Conservation (phyloP, 1,140 invertebrate genomes). For the Drosophila tani region DNA sequence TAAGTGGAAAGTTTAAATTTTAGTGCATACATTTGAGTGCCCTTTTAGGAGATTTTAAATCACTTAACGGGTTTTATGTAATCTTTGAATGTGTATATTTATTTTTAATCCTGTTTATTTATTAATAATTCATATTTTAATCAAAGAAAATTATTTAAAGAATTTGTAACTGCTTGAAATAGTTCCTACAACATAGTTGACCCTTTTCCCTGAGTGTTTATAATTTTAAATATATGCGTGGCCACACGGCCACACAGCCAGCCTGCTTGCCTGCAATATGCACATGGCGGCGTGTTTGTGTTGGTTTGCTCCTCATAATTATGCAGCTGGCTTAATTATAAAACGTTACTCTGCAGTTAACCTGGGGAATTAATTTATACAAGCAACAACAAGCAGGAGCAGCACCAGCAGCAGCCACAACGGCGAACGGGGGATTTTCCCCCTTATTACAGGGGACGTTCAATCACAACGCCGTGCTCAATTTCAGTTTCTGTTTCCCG, state of each 20-base stretch:
- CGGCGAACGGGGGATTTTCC: slow-evolving; percentile 1
- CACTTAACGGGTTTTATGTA: too few relatives aligned
- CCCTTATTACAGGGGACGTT: slow-evolving; percentile 31
- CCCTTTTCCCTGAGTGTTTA: slow-evolving; percentile 18
- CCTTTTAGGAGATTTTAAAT: background rate
- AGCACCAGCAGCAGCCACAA: background rate
- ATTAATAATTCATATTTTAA: background rate
- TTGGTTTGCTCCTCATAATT: slow-evolving; percentile 67
- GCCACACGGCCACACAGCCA: slow-evolving; percentile 11
- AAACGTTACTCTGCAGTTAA: slow-evolving; percentile 81
- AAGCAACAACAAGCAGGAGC: slow-evolving; percentile 42
- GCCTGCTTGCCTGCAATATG: slow-evolving; percentile 24
- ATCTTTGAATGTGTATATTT: background rate
- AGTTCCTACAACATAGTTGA: background rate
- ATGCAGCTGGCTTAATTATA: slow-evolving; percentile 83
- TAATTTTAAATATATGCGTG: slow-evolving; percentile 27
- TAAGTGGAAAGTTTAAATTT: too few relatives aligned
- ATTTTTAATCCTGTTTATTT: background rate
- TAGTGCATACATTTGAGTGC: too few relatives aligned
- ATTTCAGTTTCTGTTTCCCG: slow-evolving; percentile 38
- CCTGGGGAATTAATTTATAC: slow-evolving; percentile 82
- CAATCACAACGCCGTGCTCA: slow-evolving; percentile 62
- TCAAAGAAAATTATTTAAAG: too few relatives aligned
- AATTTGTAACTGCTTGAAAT: too few relatives aligned
- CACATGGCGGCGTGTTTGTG: slow-evolving; percentile 19